Evolutionary conservation across 2,797 vertebrate species (phyloP).

Genomic region (Glyptemys insculpta): DNA sequence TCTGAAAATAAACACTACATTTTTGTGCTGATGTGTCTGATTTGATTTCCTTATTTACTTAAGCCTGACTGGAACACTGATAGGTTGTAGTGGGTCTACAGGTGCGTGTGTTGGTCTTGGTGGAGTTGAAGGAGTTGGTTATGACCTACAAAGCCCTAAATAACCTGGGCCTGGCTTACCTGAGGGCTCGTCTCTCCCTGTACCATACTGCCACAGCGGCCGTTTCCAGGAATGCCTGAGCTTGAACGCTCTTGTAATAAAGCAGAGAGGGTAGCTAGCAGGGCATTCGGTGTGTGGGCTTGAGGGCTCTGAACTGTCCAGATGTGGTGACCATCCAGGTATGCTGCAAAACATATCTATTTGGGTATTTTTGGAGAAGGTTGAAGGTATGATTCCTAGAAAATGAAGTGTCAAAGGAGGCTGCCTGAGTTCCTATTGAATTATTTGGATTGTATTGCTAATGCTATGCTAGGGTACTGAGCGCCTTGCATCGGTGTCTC

Average conservation of each 20-base stretch:
- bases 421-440: not conserved
- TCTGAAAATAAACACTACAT: conserved; percentile 28
- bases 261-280: fast-evolving
- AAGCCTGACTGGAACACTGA: not conserved
- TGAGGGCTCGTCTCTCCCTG: not conserved
- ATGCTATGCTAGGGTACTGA: not conserved
- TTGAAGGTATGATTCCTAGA: no score
- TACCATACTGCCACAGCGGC: fast-evolving
- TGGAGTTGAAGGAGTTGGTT: not conserved
- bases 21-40: conserved; percentile 31
- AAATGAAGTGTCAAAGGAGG: not conserved
- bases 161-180: not conserved
- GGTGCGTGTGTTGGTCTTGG: not conserved
- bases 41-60: not conserved
- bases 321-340: not conserved
- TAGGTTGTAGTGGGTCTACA: not conserved
- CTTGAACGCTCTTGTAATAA: not conserved
- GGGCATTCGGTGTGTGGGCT: not conserved
- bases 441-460: not conserved
- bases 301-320: not conserved
- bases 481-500: not conserved
- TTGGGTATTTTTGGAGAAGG: not conserved
- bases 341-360: not conserved
- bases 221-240: fast-evolving
- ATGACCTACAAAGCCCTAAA: not conserved